A percentile compares a stretch with the other conserved stretches of the same genome.
These are phyloP conservation scores for Gambelia wislizenii DNA, from an alignment of 2,797 vertebrate genomes.

Conservation along the genomic window DNA sequence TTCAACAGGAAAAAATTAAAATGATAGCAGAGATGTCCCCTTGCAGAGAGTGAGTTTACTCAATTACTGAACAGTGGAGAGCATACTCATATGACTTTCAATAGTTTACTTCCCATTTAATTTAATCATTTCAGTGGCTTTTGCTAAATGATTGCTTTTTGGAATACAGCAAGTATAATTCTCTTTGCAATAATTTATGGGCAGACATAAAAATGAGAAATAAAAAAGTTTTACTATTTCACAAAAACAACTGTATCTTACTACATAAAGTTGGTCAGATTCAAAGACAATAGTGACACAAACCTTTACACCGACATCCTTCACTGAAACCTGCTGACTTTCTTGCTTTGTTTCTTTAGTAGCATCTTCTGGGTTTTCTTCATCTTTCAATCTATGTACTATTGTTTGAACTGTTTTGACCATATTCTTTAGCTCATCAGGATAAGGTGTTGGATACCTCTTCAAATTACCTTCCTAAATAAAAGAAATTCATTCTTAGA, in stretches of 20 bases:
- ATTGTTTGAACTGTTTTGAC: conserved; percentile 98
- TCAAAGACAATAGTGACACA: conserved; percentile 51
- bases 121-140: not conserved
- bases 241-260: not conserved
- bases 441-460: conserved; percentile 97
- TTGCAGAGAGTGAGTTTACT: conserved; percentile 3
- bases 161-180: not conserved
- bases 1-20: not conserved
- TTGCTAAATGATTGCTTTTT: not conserved
- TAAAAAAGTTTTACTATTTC: not conserved
- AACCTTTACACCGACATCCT: conserved; percentile 92
- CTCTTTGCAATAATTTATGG: not conserved
- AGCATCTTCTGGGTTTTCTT: conserved; percentile 87
- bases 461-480: conserved; percentile 95
- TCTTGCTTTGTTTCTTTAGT: conserved; percentile 85
- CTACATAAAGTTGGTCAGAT: conserved; percentile 4
- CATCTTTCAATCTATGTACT: conserved; percentile 94
- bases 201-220: not conserved
- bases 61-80: not conserved
- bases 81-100: not conserved
- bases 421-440: conserved; percentile 99
- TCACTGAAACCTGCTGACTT: conserved; percentile 86
- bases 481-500: conserved; percentile 16
- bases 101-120: not conserved
- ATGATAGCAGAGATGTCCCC: not conserved